phyloP scores from a whole-genome alignment of 2,797 vertebrate genomes.

The Pangasius mekongensis region DNA sequence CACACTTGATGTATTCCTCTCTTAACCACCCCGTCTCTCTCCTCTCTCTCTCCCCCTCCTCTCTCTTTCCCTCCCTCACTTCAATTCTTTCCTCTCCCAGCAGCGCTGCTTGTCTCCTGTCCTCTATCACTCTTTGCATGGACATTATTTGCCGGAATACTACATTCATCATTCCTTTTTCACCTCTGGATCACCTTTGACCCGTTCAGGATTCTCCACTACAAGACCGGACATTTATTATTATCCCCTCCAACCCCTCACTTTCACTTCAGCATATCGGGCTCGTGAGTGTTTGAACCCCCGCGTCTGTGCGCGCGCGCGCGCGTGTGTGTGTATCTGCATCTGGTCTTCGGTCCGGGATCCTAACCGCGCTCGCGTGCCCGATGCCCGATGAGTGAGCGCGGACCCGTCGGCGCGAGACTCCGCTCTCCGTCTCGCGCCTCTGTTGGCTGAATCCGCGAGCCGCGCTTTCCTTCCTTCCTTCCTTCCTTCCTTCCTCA shows the following conservation, averaged over 20 bases:
- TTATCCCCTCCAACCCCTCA: background rate
- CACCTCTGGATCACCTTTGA: constrained; percentile 33
- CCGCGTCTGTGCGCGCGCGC: background rate
- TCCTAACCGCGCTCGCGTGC: constrained; percentile 70
- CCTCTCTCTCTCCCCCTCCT: constrained; percentile 31
- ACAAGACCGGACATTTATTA: constrained; percentile 33
- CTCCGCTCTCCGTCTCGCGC: constrained; percentile 60
- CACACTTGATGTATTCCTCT: background rate
- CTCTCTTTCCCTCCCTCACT: constrained; percentile 41
- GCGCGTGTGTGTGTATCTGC: background rate
- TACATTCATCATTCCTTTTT: background rate
- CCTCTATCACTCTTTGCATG: constrained; percentile 32
- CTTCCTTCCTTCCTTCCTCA: background rate
- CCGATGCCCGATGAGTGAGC: constrained; percentile 76
- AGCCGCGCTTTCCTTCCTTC: background rate
- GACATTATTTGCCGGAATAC: constrained; percentile 54
- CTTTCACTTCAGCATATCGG: background rate
- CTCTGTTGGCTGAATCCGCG: constrained; percentile 24
- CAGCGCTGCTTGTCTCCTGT: constrained; percentile 11
- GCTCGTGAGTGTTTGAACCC: background rate
- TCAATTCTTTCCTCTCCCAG: background rate
- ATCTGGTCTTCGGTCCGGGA: constrained; percentile 71
- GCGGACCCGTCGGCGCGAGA: constrained; percentile 71
- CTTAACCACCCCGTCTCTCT: background rate
- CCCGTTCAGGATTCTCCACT: constrained; percentile 44